Base-by-base conservation (phyloP, 2,888 invertebrate species). In the Listrodromus nycthemerus region DNA sequence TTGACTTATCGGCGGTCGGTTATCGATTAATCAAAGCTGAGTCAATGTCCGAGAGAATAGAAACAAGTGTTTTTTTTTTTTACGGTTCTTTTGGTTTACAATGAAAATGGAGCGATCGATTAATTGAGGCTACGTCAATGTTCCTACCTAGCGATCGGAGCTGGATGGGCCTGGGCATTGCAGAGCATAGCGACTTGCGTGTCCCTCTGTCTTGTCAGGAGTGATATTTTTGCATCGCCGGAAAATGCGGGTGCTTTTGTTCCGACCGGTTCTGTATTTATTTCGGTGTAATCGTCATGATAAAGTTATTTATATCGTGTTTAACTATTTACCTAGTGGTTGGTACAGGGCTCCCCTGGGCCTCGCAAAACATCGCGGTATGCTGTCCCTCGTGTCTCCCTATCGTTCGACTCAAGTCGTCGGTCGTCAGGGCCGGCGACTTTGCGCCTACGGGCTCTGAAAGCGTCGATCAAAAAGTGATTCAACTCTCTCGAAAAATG, bases 281-380 rank as follows among this genome's bases (percentile, higher is more conserved):
- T 5, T 58, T 30, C 58, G 27, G 27, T 41, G 45, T 0, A 52
- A 58, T 19, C 33, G 37, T 85, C 84, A 83, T 73, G 80, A 30
- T 45, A 16, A 13, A 55, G 55, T 82, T 61, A 24, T 71, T 27
- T 7, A 58, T 30, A 58, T 16, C 5, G 24, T 30, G 27, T 27
- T 13, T 30, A n/a, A 70, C 50, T 73, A 86, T 84, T 85, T 86
- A 86, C 86, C 85, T 85, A 84, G 86, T 86, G 10, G 84, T 85
- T 52, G 86, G 87, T 69, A 94, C 93, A 84, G 95, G 95, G 92
- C 94, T 96, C 88, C 95, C 96, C 94, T 96, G 96, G 87, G 96
- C 96, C 66, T 95, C 95, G 93, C 96, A 96, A 89, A 95, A 93
- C 89, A 96, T 93, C 48, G 95, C 95, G 89, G 95, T 94, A 86